Evolutionary conservation across 2,113 vertebrate species (phyloP), one percentile per base, ranked within the genome.

Genomic region (Corythaixoides concolor): DNA sequence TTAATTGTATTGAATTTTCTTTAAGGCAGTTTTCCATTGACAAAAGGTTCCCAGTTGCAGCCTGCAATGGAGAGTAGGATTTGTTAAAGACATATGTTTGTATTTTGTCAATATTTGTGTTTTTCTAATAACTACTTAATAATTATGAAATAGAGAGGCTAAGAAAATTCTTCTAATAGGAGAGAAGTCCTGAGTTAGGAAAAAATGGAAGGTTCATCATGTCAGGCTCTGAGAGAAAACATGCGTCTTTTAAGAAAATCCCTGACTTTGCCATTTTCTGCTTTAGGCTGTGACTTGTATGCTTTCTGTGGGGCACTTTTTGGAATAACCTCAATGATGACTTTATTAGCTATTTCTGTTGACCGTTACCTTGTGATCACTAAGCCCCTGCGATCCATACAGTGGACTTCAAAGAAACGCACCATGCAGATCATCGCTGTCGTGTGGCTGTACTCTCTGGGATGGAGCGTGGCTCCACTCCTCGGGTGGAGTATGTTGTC

Each of bases 251-350:
- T 43, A 60, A 58, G 76, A 75, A 66, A 91, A 73, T 32, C 53
- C 23, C 66, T 85, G 62, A 84, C 8, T 2, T 4, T 76, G 75
- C 27, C 4, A 8, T 93, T 95, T 85, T 89, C 73, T 96, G 32
- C 84, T 89, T 33, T 89, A 98, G 97, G 97, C 52, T 98, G 98
- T 33, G 93, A 97, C 56, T 27, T 98, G 50, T 98, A 98, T 10
- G 97, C 97, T 24, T 98, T 98, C 93, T 98, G 97, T 1, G 97
- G 97, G 35, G 97, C 97, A 3, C 93, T 98, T 58, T 98, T 98
- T 9, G 97, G 97, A 59, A 98, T 98, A 91, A 98, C 97, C 27
- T 98, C 97, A 1, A 98, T 98, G 98, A 98, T 98, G 97, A 98
- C 97, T 33, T 94, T 98, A 43, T 21, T 98, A 59, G 97, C 97